Conservation (phyloP, 92 coral and sea anemone genomes). For the Palythoa grandis region DNA sequence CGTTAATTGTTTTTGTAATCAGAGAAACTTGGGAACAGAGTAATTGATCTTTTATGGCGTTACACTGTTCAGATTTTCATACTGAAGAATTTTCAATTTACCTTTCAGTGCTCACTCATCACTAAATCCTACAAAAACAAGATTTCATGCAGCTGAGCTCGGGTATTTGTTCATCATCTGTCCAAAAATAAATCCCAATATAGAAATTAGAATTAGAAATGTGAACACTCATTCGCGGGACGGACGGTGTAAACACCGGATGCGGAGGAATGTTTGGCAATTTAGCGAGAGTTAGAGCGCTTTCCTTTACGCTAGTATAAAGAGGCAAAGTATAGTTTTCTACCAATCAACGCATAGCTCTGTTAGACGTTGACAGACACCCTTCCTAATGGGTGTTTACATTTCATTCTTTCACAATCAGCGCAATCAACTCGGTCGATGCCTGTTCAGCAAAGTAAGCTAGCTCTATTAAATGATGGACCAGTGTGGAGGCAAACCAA, state of each 20-base stretch:
- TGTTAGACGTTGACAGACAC: neutral
- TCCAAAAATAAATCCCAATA: too few species aligned
- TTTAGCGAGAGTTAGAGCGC: too few species aligned
- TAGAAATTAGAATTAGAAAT: too few species aligned
- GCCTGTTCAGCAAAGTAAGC: neutral
- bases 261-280: neutral
- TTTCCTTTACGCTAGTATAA: neutral
- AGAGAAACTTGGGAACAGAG: too few species aligned
- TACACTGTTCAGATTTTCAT: too few species aligned
- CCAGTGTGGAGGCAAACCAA: neutral
- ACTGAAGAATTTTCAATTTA: too few species aligned
- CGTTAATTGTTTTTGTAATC: too few species aligned
- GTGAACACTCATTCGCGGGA: neutral
- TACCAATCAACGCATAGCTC: conserved; percentile 3
- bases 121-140: too few species aligned
- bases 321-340: neutral
- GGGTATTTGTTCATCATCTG: too few species aligned
- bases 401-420: neutral
- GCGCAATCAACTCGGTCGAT: neutral
- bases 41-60: too few species aligned
- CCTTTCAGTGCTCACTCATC: too few species aligned
- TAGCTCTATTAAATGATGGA: neutral
- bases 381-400: conserved; percentile 1
- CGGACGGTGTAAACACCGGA: neutral
- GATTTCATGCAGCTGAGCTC: too few species aligned